Percentiles rank a stretch among this genome's conserved stretches.
These are phyloP conservation scores for Meriones unguiculatus DNA, from an alignment of 2,113 vertebrate genomes.

Conservation along the genomic window DNA sequence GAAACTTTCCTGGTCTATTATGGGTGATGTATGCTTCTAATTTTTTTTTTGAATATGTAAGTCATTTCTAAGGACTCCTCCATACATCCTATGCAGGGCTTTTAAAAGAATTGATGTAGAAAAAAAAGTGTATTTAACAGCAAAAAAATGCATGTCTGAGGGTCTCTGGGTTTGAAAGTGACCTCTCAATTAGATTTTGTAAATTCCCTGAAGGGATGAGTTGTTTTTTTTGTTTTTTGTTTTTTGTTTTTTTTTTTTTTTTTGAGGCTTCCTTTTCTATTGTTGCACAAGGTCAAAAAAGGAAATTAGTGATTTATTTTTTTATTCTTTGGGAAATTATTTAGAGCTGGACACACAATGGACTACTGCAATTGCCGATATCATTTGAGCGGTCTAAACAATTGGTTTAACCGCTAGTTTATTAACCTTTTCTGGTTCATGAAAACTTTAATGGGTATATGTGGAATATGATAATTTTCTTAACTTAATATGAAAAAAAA, in stretches of 20 bases:
- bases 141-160: neutral
- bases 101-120: conserved; percentile 56
- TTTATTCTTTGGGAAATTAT: neutral
- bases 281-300: neutral
- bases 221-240: no score
- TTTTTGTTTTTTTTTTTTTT: no score
- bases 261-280: neutral
- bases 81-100: neutral
- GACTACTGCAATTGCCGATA: neutral
- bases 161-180: neutral
- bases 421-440: conserved; percentile 12
- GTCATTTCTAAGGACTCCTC: conserved; percentile 56
- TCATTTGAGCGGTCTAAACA: neutral
- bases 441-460: conserved; percentile 24
- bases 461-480: neutral
- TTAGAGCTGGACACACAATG: neutral
- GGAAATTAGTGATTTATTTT: conserved; percentile 19
- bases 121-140: conserved; percentile 66
- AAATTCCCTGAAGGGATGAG: neutral
- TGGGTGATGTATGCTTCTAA: neutral
- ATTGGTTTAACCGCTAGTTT: neutral
- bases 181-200: neutral
- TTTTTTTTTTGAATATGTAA: conserved; percentile 51
- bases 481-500: neutral
- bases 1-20: conserved; percentile 47